A percentile compares a stretch with the other conserved stretches of the same genome.
Evolutionary conservation across 2,888 invertebrate species (phyloP).

Genomic region (Isotomurus palustris): DNA sequence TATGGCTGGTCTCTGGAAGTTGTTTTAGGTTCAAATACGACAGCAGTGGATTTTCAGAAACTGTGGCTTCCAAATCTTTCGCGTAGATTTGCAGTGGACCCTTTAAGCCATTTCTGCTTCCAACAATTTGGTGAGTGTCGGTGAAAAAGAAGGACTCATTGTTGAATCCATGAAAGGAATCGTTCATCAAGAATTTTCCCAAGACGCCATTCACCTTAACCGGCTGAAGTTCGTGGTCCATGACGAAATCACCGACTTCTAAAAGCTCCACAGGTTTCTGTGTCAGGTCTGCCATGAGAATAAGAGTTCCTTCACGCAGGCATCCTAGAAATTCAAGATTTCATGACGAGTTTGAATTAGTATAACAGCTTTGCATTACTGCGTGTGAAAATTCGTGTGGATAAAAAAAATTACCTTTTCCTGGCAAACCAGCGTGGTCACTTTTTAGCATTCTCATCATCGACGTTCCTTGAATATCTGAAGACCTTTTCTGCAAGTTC

Average conservation of each 20-base stretch:
- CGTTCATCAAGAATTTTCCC: conserved; percentile 7
- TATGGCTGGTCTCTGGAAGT: too few species aligned
- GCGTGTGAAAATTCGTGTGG: too few species aligned
- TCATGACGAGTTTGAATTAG: too few species aligned
- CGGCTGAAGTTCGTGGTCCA: conserved; percentile 23
- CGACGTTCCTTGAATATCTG: too few species aligned
- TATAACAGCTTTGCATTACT: too few species aligned
- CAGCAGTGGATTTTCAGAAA: conserved; percentile 21
- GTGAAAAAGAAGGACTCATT: conserved; percentile 19
- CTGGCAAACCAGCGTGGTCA: too few species aligned
- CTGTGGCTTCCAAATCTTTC: background rate
- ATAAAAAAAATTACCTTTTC: too few species aligned
- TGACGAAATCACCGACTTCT: conserved; percentile 21
- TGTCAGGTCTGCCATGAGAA: conserved; percentile 15
- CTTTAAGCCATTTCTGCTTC: background rate
- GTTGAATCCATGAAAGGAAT: conserved; percentile 29
- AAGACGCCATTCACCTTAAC: conserved; percentile 15
- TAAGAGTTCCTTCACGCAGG: conserved; percentile 23
- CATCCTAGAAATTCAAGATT: too few species aligned
- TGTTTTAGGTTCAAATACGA: conserved; percentile 10
- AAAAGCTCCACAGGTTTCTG: conserved; percentile 19
- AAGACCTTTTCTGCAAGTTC: too few species aligned
- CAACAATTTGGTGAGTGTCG: conserved; percentile 20
- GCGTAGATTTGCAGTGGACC: conserved; percentile 8
- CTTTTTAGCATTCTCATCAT: too few species aligned